Percentiles rank a stretch among this genome's conserved stretches.
phyloP scores from a whole-genome alignment of 2,797 vertebrate genomes.

The Molossus molossus region DNA sequence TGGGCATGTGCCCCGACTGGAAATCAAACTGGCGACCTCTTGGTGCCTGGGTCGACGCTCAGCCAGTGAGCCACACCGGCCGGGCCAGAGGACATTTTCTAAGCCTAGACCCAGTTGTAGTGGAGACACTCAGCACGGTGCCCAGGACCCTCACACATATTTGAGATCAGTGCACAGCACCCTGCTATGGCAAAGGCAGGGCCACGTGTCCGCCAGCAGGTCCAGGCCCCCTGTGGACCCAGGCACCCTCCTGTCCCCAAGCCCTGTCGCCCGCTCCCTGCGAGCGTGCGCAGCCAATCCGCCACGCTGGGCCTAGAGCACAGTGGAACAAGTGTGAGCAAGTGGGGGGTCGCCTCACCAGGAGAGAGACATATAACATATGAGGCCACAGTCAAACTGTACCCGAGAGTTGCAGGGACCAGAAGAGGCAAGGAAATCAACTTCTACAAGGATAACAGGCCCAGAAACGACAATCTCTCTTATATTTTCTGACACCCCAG shows the following conservation, averaged over 20 bases:
- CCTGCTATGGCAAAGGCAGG: neutral
- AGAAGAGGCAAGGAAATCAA: neutral
- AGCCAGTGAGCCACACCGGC: no score
- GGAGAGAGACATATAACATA: accelerated
- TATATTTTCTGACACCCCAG: neutral
- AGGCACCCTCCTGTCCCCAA: neutral
- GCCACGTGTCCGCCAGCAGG: accelerated
- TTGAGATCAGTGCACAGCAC: neutral
- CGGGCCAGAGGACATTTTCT: neutral
- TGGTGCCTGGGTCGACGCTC: no score
- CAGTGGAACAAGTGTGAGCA: neutral
- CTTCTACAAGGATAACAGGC: no score
- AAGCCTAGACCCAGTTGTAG: neutral
- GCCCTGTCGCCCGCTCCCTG: neutral
- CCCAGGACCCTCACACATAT: neutral
- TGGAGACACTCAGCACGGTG: accelerated
- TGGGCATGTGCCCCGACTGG: no score
- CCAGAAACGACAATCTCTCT: neutral
- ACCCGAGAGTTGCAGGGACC: neutral
- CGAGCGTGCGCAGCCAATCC: neutral
- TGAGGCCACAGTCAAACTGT: accelerated
- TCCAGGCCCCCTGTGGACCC: neutral
- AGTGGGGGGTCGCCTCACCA: no score
- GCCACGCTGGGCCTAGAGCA: neutral
- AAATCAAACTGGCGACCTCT: no score